A percentile compares a stretch with the other conserved stretches of the same genome.
These are phyloP conservation scores for Lepidocyrtoides sp. DNA, from an alignment of 2,888 invertebrate genomes.

Conservation along the genomic window DNA sequence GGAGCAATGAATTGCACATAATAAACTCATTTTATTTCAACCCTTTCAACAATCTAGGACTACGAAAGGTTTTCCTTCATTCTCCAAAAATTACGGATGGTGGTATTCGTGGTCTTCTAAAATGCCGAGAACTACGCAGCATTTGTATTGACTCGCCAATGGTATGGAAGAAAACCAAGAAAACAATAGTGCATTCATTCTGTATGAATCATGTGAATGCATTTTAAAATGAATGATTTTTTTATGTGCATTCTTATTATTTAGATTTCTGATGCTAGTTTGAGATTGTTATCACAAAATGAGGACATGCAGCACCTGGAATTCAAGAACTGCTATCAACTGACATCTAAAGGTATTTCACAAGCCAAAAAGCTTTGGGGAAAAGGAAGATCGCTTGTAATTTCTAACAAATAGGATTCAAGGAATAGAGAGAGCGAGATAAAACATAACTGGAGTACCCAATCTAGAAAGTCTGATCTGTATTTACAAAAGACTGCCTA, in stretches of 20 bases:
- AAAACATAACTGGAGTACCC: no score
- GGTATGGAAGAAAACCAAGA: slow-evolving; percentile 61
- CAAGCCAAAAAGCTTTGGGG: slow-evolving; percentile 19
- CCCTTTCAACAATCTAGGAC: no score
- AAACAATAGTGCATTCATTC: no score
- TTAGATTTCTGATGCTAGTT: slow-evolving; percentile 68
- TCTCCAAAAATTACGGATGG: slow-evolving; percentile 74
- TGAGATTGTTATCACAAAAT: slow-evolving; percentile 35
- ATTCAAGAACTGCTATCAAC: slow-evolving; percentile 58
- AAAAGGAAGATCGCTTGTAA: not conserved
- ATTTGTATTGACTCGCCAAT: slow-evolving; percentile 61
- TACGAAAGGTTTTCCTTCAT: slow-evolving; percentile 61
- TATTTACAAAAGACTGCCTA: no score
- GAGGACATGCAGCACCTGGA: slow-evolving; percentile 38
- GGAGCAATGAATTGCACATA: no score
- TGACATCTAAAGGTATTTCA: not conserved
- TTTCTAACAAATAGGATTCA: not conserved
- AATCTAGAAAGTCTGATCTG: no score
- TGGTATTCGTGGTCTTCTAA: slow-evolving; percentile 43
- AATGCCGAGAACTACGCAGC: slow-evolving; percentile 58
- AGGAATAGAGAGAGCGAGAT: no score
- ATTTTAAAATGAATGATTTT: not conserved
- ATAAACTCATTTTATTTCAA: slow-evolving; percentile 18
- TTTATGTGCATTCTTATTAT: not conserved
- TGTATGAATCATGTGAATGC: no score